Percentiles rank a stretch among this genome's conserved stretches.
Evolutionary conservation across 2,888 invertebrate genomes (phyloP).

Genomic region (Hirtodrosophila trivittata): DNA sequence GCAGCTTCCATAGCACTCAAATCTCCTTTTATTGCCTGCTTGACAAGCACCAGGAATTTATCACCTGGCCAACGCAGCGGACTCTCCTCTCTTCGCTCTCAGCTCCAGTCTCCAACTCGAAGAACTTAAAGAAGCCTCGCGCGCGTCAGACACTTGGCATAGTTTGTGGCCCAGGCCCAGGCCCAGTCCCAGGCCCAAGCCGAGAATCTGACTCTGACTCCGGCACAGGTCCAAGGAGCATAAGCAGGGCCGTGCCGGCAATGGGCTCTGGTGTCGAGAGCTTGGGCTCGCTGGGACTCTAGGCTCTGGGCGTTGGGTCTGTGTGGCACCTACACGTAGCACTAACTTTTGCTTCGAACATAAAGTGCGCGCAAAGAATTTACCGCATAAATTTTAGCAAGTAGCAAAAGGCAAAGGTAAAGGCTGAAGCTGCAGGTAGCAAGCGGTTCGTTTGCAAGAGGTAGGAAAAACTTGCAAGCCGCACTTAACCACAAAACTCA

Average conservation of each 20-base stretch:
- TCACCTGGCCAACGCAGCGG: constrained; percentile 64
- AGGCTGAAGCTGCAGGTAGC: constrained; percentile 30
- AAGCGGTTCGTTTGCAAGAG: neutral
- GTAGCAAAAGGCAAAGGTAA: constrained; percentile 67
- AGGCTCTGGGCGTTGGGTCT: constrained; percentile 12
- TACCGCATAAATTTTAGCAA: constrained; percentile 78
- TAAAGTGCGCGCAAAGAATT: constrained; percentile 79
- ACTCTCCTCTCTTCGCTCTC: constrained; percentile 22
- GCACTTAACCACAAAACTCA: constrained; percentile 80
- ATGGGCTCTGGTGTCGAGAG: constrained; percentile 26
- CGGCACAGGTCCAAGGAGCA: constrained; percentile 15
- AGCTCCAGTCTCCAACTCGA: no score
- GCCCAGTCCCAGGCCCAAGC: constrained; percentile 4
- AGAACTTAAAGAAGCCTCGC: constrained; percentile 27
- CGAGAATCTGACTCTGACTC: no score
- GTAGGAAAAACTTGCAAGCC: constrained; percentile 67
- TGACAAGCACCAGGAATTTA: constrained; percentile 69
- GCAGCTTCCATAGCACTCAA: constrained; percentile 41
- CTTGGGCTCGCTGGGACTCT: constrained; percentile 1
- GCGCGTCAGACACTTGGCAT: constrained; percentile 75
- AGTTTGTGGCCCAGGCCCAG: constrained; percentile 60
- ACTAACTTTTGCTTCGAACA: constrained; percentile 79
- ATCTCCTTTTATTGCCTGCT: constrained; percentile 59
- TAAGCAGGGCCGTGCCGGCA: constrained; percentile 9
- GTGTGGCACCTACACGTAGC: constrained; percentile 69